phyloP scores from a whole-genome alignment of 2,888 invertebrate genomes.

The Cephus rjabovi region DNA sequence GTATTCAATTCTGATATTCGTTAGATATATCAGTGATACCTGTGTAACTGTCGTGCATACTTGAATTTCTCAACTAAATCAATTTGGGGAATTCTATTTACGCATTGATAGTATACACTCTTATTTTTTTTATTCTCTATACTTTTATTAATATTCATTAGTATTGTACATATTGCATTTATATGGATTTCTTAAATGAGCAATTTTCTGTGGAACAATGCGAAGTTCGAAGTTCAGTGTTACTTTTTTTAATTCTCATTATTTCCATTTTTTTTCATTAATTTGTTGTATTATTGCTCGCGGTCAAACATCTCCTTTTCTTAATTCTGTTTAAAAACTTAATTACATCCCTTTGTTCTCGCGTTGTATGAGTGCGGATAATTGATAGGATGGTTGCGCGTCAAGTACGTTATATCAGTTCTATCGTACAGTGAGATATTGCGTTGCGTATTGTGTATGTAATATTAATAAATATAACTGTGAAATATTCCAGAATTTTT shows the following conservation, averaged over 20 bases:
- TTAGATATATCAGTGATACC: not conserved
- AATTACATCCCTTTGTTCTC: not conserved
- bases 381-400: constrained; percentile 1
- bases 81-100: no score
- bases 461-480: constrained; percentile 9
- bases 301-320: no score
- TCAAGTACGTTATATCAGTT: not conserved
- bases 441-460: constrained; percentile 6
- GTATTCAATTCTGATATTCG: not conserved
- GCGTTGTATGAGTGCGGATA: not conserved
- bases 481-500: constrained; percentile 5
- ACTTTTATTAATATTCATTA: not conserved
- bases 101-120: no score
- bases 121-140: not conserved
- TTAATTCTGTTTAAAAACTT: no score
- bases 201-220: no score
- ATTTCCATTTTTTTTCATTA: no score
- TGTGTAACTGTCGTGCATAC: no score
- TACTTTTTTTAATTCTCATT: no score
- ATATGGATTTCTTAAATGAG: not conserved
- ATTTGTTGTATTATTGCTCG: no score
- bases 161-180: not conserved
- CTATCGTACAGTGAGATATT: no score
- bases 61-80: no score
- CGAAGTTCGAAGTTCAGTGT: no score